Evolutionary conservation across 2,113 vertebrate species (phyloP).

Genomic region (mouse (Mus musculus)): GRCm39 chr3:143410501-143411000

Average conservation of each 20-base stretch:
- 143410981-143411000: neutral
- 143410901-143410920: neutral
- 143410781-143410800: neutral
- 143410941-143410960: conserved; percentile 3
- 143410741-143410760: too few species aligned
- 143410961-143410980: neutral
- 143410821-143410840: too few species aligned
- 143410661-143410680: too few species aligned
- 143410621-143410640: neutral
- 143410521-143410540: neutral
- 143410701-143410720: neutral
- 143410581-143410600: neutral
- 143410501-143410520: conserved; percentile 9
- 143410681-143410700: neutral
- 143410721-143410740: too few species aligned
- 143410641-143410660: neutral
- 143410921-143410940: neutral
- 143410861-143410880: neutral
- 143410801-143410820: neutral
- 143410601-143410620: neutral
- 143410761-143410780: neutral
- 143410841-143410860: neutral
- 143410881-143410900: neutral
- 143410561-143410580: neutral
- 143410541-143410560: neutral